Conservation (phyloP, 2,113 vertebrate genomes). For the Phalacrocorax aristotelis region DNA sequence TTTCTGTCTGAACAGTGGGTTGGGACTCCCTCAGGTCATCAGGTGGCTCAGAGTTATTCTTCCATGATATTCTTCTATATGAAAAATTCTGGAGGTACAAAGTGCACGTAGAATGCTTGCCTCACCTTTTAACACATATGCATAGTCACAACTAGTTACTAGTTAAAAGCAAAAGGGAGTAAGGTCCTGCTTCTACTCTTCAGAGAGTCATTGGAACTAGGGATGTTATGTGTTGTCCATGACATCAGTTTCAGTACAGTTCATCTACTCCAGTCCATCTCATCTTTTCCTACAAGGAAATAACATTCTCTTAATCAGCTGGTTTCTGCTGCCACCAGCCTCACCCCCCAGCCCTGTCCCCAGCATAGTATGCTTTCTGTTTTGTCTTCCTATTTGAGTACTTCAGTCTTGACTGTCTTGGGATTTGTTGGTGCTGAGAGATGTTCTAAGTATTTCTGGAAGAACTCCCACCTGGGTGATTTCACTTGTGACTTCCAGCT, state of each 20-base stretch:
- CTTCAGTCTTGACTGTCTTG: background rate
- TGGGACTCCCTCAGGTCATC: background rate
- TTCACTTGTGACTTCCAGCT: background rate
- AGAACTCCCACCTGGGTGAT: background rate
- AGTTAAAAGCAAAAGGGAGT: background rate
- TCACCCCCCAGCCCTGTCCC: background rate
- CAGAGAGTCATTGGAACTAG: background rate
- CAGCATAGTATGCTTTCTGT: background rate
- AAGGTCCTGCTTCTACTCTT: background rate
- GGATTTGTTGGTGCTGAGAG: background rate
- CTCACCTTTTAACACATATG: background rate
- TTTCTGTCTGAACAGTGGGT: background rate
- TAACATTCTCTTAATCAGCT: background rate
- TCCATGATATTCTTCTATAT: background rate
- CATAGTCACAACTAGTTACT: background rate
- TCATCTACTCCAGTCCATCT: background rate
- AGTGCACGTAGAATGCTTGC: background rate
- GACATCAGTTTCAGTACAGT: background rate
- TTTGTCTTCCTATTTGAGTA: background rate
- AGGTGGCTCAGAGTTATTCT: background rate
- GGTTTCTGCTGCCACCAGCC: background rate
- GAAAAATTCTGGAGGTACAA: background rate
- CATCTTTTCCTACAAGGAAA: background rate
- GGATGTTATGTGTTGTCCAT: background rate
- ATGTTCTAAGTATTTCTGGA: background rate